A percentile compares a stretch with the other conserved stretches of the same genome.
Conservation (phyloP, 2,888 invertebrate species). For the Cantharis flavilabris region DNA sequence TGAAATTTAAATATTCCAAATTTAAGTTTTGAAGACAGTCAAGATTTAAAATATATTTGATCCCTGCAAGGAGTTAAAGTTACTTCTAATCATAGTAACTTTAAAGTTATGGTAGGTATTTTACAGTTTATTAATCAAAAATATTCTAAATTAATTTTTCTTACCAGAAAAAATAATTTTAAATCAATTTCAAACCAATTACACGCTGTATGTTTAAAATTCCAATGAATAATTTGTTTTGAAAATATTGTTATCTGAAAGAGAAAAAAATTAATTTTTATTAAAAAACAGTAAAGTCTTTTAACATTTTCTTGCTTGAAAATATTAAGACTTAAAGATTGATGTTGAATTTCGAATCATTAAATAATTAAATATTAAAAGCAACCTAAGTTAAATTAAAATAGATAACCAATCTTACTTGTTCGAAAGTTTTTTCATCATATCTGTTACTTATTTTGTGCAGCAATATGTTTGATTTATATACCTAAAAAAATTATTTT, state of each 20-base stretch:
- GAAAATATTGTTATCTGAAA: conserved; percentile 27
- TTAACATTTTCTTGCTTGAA: neutral
- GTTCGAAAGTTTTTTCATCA: neutral
- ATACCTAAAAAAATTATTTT: neutral
- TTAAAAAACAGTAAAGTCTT: no score
- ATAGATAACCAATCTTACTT: neutral
- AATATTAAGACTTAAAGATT: neutral
- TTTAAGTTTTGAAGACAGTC: neutral
- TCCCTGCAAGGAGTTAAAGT: neutral
- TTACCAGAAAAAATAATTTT: conserved; percentile 27
- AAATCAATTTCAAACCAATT: conserved; percentile 30
- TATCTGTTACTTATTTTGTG: neutral
- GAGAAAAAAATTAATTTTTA: neutral
- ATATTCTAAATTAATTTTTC: neutral
- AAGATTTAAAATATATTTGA: no score
- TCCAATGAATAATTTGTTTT: conserved; percentile 33
- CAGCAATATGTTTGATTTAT: neutral
- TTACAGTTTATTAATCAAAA: neutral
- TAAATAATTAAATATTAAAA: neutral
- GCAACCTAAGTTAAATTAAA: neutral
- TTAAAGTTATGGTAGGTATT: neutral
- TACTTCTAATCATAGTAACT: neutral
- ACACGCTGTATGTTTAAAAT: conserved; percentile 31
- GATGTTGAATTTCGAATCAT: neutral
- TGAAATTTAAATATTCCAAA: neutral